These are phyloP conservation scores for Labeo rohita DNA, from an alignment of 2,113 vertebrate genomes.

Conservation along the genomic window DNA sequence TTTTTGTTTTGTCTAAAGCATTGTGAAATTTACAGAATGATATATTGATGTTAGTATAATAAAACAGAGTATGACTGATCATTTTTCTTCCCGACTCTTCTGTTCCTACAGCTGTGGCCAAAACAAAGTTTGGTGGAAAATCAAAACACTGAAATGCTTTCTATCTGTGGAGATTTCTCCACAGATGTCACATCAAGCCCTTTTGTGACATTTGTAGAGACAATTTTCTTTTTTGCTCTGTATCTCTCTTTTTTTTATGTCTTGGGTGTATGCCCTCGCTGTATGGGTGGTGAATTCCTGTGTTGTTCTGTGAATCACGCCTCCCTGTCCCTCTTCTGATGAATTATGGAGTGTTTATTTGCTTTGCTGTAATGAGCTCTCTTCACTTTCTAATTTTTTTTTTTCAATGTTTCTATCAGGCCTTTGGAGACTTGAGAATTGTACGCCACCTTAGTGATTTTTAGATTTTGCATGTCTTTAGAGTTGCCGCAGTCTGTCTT, in stretches of 20 bases:
- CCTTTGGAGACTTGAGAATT: neutral
- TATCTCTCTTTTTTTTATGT: neutral
- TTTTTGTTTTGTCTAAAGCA: neutral
- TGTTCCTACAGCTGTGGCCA: neutral
- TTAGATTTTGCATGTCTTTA: neutral
- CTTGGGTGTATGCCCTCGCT: neutral
- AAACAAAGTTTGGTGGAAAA: slow-evolving; percentile 12
- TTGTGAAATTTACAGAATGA: neutral
- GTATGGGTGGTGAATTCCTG: slow-evolving; percentile 5
- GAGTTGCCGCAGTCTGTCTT: neutral
- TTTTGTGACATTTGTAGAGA: neutral
- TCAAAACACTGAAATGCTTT: neutral
- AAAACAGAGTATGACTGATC: neutral
- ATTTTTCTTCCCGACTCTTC: neutral
- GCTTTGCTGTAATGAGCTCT: slow-evolving; percentile 8
- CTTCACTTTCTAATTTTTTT: neutral
- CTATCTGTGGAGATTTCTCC: neutral
- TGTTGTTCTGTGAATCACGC: slow-evolving; percentile 5
- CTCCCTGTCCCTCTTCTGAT: slow-evolving; percentile 1
- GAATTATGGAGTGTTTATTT: slow-evolving; percentile 39
- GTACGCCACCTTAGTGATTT: neutral
- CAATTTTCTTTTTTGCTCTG: neutral
- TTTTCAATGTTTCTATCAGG: neutral
- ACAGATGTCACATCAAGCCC: neutral
- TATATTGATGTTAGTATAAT: neutral